Evolutionary conservation across 2,888 invertebrate genomes (phyloP).

Genomic region (Calameuta idolon): DNA sequence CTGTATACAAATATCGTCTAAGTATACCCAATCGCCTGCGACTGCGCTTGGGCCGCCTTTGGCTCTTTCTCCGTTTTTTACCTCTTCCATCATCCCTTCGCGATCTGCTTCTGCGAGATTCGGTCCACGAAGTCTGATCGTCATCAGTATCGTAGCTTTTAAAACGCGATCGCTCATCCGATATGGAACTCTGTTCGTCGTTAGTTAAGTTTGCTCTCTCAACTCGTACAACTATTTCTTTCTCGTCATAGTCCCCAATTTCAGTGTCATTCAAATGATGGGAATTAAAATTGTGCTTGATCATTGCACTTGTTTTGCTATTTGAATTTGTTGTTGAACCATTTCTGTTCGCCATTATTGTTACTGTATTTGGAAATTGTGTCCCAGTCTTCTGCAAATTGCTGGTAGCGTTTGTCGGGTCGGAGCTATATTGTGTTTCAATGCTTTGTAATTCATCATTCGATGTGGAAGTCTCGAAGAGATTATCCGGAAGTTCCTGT

Average conservation of each 20-base stretch:
- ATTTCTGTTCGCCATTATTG: not conserved
- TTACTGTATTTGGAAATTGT: not conserved
- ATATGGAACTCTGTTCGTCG: conserved; percentile 2
- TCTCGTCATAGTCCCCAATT: not conserved
- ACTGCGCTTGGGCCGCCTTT: conserved; percentile 60
- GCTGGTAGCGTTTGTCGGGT: not conserved
- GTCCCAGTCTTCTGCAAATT: not conserved
- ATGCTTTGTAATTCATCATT: not conserved
- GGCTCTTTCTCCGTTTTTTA: conserved; percentile 57
- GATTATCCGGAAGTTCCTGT: not conserved
- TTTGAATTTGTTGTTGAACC: not conserved
- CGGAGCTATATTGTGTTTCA: not conserved
- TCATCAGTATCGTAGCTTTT: conserved; percentile 23
- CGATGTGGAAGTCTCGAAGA: not conserved
- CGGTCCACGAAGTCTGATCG: conserved; percentile 34
- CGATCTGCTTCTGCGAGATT: conserved; percentile 46
- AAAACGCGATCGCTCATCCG: not conserved
- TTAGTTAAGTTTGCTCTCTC: not conserved
- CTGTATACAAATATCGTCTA: conserved; percentile 34
- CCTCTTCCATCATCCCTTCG: conserved; percentile 58
- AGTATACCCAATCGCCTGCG: conserved; percentile 62
- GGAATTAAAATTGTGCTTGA: not conserved
- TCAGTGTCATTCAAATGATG: not conserved
- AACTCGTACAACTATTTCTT: not conserved
- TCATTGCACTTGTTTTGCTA: not conserved